Evolutionary conservation across 2,888 invertebrate genomes (phyloP), one percentile per base, ranked within the genome.

Genomic region (Siphlonurus alternatus): DNA sequence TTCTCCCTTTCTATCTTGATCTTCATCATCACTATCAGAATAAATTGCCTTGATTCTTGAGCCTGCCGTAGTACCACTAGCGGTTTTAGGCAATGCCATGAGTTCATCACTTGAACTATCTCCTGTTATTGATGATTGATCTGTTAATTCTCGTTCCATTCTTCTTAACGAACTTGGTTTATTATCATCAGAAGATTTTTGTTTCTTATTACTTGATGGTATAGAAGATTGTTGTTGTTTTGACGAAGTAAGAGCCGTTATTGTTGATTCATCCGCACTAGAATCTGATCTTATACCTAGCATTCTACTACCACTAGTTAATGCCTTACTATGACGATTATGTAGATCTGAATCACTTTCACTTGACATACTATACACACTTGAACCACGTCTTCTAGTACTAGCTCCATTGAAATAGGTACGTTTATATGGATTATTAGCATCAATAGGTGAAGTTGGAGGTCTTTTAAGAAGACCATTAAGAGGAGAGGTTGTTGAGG

Each of bases 81-180:
- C 71, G 61, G 81, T 78, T 38, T 78, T 78, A 70, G 79, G 79
- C 24, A 87, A 80, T 25, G 86, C 82, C 76, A 88, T 79, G 60
- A 90, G 74, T 53, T 67, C 67, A 67, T 89, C 90, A 73, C 90
- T 91, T 72, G 89, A 91, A 68, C 91, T 91, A 64, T 86, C 84
- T 61, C 82, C 85, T 2, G 86, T 83, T 61, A 81, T 38, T 38
- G 38, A 38, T 38, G 38, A 38, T 10, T 38, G 38, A 38, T 38
- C 38, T 10, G 38, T 38, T 38, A 38, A 38, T 38, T 38, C 38
- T 10, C 38, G 38, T 38, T 38, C 38, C 38, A 38, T 38, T 38
- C 15, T 38, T 38, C 15, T 5, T 38, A 38, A 38, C 38, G 38
- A 38, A 38, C 38, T 38, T 38, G 38, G 15, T 38, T 38, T 38